Conservation (phyloP, 2,797 vertebrate genomes). For the Glyptemys insculpta region DNA sequence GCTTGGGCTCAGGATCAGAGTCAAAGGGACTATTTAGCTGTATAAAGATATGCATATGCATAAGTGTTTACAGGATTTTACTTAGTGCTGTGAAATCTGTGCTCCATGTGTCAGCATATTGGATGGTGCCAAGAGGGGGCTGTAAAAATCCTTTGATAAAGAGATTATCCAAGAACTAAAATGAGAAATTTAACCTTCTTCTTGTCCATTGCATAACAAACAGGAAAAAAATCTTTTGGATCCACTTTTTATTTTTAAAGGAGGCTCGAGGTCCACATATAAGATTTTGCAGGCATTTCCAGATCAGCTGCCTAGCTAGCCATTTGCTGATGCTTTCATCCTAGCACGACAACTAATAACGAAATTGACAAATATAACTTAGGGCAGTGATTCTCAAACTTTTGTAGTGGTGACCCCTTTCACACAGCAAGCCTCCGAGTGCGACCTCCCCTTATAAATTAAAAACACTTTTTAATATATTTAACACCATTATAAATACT, state of each 20-base stretch:
- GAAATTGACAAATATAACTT: not conserved
- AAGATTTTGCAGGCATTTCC: not conserved
- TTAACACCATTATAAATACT: too few species aligned
- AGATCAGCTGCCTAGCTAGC: not conserved
- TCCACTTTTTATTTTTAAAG: not conserved
- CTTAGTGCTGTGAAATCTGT: not conserved
- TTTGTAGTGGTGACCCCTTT: too few species aligned
- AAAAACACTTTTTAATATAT: too few species aligned
- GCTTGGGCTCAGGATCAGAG: not conserved
- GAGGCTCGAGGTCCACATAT: fast-evolving
- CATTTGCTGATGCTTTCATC: not conserved
- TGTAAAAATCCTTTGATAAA: not conserved
- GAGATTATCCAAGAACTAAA: not conserved
- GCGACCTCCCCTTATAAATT: too few species aligned
- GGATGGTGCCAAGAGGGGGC: not conserved
- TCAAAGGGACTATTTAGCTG: not conserved
- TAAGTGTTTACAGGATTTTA: not conserved
- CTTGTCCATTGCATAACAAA: not conserved
- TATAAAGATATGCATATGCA: not conserved
- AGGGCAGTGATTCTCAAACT: not conserved
- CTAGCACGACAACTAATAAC: not conserved
- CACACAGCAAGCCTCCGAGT: too few species aligned
- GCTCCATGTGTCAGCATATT: not conserved
- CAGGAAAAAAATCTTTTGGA: not conserved
- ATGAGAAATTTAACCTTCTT: not conserved